Conservation (phyloP, 2,888 invertebrate species). For the Hydropsyche betteni region DNA sequence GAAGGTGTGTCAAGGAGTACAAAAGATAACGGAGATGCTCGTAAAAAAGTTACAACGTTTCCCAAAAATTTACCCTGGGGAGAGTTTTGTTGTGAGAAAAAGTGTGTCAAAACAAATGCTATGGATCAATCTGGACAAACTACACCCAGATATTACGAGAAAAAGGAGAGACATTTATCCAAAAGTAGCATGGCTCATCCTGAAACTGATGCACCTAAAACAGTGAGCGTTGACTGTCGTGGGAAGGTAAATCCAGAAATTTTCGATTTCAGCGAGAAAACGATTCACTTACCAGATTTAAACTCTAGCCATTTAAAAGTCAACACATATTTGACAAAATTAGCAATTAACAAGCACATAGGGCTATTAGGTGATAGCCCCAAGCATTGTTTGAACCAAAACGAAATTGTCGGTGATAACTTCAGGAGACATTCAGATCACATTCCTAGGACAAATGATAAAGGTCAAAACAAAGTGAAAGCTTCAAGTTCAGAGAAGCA, state of each 20-base stretch:
- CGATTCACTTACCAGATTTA: slow-evolving; percentile 49
- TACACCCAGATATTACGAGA: slow-evolving; percentile 44
- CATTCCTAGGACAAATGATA: slow-evolving; percentile 47
- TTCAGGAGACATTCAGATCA: slow-evolving; percentile 51
- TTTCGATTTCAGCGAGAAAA: slow-evolving; percentile 49
- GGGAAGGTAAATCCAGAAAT: slow-evolving; percentile 50
- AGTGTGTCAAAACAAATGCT: slow-evolving; percentile 43
- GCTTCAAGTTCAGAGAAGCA: slow-evolving; percentile 51
- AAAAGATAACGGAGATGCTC: slow-evolving; percentile 43
- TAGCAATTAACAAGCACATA: slow-evolving; percentile 60
- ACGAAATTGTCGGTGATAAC: slow-evolving; percentile 47
- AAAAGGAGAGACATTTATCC: slow-evolving; percentile 33
- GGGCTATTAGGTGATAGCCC: slow-evolving; percentile 56
- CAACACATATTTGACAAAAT: slow-evolving; percentile 58
- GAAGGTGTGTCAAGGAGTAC: slow-evolving; percentile 30
- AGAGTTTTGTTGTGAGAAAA: slow-evolving; percentile 51
- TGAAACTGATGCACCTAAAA: slow-evolving; percentile 46
- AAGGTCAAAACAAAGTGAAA: slow-evolving; percentile 42
- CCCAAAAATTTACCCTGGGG: slow-evolving; percentile 53
- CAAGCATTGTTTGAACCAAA: slow-evolving; percentile 47
- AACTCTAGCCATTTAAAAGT: slow-evolving; percentile 60
- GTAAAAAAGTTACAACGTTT: slow-evolving; percentile 39
- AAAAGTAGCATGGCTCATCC: slow-evolving; percentile 38
- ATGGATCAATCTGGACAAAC: not conserved
- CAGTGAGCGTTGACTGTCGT: slow-evolving; percentile 47